Evolutionary conservation across 2,113 vertebrate genomes (phyloP).

Genomic region (Eudyptes chrysolophus): DNA sequence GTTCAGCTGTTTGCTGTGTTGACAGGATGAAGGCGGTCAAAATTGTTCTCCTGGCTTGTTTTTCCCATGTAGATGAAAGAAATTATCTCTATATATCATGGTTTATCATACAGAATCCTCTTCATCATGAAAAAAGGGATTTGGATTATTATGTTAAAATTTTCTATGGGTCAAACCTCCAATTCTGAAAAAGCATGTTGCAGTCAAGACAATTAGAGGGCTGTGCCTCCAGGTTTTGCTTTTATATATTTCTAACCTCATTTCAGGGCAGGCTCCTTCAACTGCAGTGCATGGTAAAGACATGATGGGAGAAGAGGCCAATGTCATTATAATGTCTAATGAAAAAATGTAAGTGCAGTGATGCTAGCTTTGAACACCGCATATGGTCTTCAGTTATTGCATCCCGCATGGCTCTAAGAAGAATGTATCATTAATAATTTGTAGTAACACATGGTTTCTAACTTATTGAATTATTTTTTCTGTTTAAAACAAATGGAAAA

Average conservation of each 20-base stretch:
- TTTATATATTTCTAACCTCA: not conserved
- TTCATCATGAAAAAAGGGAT: not conserved
- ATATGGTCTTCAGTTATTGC: not conserved
- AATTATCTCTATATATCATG: not conserved
- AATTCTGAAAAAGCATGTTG: not conserved
- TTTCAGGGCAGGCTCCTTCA: not conserved
- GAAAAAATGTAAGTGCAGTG: not conserved
- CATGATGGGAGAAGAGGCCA: not conserved
- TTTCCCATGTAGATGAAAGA: not conserved
- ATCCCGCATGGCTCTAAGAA: not conserved
- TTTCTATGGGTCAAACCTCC: not conserved
- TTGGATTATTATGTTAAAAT: not conserved
- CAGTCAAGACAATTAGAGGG: not conserved
- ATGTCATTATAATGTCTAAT: not conserved
- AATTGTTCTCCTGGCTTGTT: not conserved
- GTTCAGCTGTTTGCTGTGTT: not conserved
- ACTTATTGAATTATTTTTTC: not conserved
- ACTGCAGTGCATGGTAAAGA: not conserved
- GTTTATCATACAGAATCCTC: not conserved
- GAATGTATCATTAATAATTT: slow-evolving; percentile 18
- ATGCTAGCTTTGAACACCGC: not conserved
- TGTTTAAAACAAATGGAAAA: slow-evolving; percentile 1
- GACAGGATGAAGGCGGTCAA: not conserved
- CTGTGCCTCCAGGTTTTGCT: not conserved
- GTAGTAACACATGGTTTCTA: not conserved